A percentile compares a stretch with the other conserved stretches of the same genome.
phyloP scores from a whole-genome alignment of 2,888 invertebrate species.

The Eilema depressum region DNA sequence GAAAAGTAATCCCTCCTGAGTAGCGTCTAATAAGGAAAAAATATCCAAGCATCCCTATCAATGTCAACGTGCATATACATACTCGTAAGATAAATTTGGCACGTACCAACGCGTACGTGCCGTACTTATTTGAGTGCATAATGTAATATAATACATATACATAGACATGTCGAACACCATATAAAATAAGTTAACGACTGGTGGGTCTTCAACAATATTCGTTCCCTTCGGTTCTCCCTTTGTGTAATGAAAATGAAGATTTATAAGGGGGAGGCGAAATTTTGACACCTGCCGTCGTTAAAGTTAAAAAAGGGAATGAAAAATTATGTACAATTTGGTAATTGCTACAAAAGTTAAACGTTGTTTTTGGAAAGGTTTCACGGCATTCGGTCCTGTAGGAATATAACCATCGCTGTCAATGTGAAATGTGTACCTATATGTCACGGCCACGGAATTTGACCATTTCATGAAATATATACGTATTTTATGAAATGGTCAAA shows the following conservation, averaged over 20 bases:
- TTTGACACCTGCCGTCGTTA: conserved; percentile 47
- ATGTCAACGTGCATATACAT: not conserved
- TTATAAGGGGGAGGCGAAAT: conserved; percentile 47
- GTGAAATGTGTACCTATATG: too few relatives aligned
- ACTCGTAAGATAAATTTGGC: not conserved
- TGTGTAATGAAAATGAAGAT: conserved; percentile 57
- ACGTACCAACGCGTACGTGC: not conserved
- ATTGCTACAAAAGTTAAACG: conserved; percentile 31
- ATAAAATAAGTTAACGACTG: conserved; percentile 52
- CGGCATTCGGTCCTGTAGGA: not conserved
- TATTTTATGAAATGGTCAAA: too few relatives aligned
- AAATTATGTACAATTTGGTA: conserved; percentile 42
- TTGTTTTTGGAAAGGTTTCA: conserved; percentile 8
- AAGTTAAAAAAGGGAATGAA: conserved; percentile 36
- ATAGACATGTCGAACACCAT: conserved; percentile 36
- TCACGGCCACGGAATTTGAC: too few relatives aligned
- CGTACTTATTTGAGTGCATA: not conserved
- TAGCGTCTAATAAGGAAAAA: not conserved
- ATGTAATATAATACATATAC: conserved; percentile 11
- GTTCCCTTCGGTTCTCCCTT: conserved; percentile 41
- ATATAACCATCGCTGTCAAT: not conserved
- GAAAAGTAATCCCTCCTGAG: not conserved
- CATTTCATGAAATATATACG: too few relatives aligned
- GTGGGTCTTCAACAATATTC: conserved; percentile 49
- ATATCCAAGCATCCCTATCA: not conserved